Conservation (phyloP, 64 coral and sea anemone species). For the Acropora yongei region DNA sequence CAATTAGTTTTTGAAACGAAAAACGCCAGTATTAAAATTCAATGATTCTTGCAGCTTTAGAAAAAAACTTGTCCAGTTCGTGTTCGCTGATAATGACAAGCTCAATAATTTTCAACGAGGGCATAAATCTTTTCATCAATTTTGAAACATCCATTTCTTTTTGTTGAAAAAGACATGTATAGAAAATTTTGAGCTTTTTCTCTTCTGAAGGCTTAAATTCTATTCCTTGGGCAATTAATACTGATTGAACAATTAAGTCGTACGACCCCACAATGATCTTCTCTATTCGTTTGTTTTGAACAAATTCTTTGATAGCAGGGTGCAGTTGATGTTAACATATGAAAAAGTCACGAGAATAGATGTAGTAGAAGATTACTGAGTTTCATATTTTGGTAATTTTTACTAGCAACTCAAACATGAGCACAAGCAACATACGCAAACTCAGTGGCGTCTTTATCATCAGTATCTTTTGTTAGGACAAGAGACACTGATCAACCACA, state of each 20-base stretch:
- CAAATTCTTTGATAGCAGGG: background rate
- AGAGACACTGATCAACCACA: no score
- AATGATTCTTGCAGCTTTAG: background rate
- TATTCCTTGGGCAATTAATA: background rate
- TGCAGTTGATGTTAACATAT: background rate
- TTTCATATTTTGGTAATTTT: background rate
- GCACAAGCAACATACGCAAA: no score
- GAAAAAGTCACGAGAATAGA: background rate
- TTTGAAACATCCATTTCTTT: background rate
- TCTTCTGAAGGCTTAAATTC: background rate
- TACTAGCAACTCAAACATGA: background rate
- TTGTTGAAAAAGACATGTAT: constrained; percentile 2
- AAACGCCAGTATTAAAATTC: background rate
- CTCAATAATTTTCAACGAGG: no score
- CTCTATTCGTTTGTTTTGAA: background rate
- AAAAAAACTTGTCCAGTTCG: background rate
- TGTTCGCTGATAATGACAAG: no score
- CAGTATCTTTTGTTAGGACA: no score
- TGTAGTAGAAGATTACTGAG: background rate
- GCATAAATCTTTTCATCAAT: background rate
- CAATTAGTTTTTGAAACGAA: background rate
- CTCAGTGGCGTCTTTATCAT: no score
- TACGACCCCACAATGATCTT: background rate
- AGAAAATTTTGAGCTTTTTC: background rate
- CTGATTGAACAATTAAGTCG: background rate